Evolutionary conservation across 2,797 vertebrate species (phyloP), one percentile per base, ranked within the genome.

Genomic region (Nyctalus aviator): DNA sequence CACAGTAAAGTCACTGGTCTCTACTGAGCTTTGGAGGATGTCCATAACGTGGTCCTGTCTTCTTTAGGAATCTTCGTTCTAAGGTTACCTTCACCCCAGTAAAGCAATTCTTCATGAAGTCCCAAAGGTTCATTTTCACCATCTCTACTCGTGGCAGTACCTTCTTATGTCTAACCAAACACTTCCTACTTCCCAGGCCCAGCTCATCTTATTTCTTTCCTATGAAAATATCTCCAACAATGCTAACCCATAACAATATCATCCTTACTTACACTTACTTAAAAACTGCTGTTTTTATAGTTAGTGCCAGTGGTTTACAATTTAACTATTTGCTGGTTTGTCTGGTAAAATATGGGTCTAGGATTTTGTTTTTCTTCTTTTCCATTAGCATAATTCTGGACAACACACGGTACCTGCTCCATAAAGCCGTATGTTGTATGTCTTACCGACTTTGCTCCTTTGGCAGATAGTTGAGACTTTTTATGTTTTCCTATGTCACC

Each of bases 201-300:
- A 55, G 66, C 66, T 75, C 50, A 84, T 75, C 75, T 94, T 9
- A 46, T 69, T 55, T n/a, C 37, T 75, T 90, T 62, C 78, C 71
- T 79, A 84, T 2, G 32, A 94, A 91, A 69, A 13, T 12, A 69
- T 27, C 83, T 91, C 55, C 48, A 90, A 69, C 25, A 73, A 92
- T 27, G 72, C 30, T 53, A 77, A 78, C 55, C n/a, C 25, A 82
- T 3, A 84, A 82, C 15, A 82, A 20, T 35, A 50, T 62, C 71
- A 84, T 37, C 11, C n/a, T 50, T 68, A 20, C 20, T 55, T 23
- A 55, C 20, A 50, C 48, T 44, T 44, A 66, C 35, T 69, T 79
- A 82, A 92, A 82, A 92, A 86, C 6, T 64, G 37, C 50, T 64
- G 13, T 77, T 71, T 86, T 84, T 84, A 89, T 10, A 85, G n/a